A percentile compares a stretch with the other conserved stretches of the same genome.
phyloP scores from a whole-genome alignment of 2,888 invertebrate genomes.

The Apodemia duryi region DNA sequence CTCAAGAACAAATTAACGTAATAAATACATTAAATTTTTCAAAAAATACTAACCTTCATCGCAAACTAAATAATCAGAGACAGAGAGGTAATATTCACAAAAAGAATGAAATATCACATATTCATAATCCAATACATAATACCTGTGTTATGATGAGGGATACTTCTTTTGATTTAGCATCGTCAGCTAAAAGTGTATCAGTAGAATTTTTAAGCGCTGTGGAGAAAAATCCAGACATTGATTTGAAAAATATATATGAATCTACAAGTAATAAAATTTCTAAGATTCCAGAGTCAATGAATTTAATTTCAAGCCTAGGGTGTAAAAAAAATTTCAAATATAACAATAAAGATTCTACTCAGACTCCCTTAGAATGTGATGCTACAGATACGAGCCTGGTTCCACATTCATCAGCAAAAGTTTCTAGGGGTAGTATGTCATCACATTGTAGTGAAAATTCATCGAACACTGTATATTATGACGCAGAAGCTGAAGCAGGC shows the following conservation, averaged over 20 bases:
- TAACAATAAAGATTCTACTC: constrained; percentile 42
- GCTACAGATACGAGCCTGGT: constrained; percentile 39
- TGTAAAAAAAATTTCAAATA: constrained; percentile 62
- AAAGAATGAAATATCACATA: constrained; percentile 84
- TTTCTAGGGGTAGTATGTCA: constrained; percentile 71
- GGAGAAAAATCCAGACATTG: constrained; percentile 83
- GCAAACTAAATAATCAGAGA: constrained; percentile 86
- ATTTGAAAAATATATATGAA: constrained; percentile 86
- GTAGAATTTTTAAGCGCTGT: constrained; percentile 83
- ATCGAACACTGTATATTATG: constrained; percentile 71
- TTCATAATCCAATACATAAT: constrained; percentile 84
- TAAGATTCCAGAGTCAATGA: constrained; percentile 76
- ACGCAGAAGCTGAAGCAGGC: constrained; percentile 64
- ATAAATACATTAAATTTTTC: constrained; percentile 65
- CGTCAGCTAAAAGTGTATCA: constrained; percentile 77
- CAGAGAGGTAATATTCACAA: constrained; percentile 80
- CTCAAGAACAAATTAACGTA: constrained; percentile 72
- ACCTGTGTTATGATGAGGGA: constrained; percentile 53
- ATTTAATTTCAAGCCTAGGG: constrained; percentile 66
- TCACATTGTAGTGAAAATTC: constrained; percentile 72
- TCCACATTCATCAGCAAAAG: constrained; percentile 47
- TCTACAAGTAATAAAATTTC: constrained; percentile 81
- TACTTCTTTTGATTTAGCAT: constrained; percentile 70
- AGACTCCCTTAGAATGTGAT: constrained; percentile 48
- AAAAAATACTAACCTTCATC: constrained; percentile 72